Evolutionary conservation across 1,140 invertebrate species (phyloP).

Genomic region (Drosophila bifasciata): DNA sequence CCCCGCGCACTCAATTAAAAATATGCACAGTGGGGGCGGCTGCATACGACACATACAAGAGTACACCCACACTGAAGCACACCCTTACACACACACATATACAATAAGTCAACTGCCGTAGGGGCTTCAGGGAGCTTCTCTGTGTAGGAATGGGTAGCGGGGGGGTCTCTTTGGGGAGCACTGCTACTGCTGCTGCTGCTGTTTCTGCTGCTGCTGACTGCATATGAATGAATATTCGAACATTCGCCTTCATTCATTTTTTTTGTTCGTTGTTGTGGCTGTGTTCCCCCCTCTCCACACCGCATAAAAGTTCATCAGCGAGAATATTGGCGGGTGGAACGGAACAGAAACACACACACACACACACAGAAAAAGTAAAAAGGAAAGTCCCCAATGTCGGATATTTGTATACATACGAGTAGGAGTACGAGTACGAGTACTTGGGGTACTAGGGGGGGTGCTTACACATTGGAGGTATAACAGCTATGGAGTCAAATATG

Average conservation of each 20-base stretch:
- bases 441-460: no score
- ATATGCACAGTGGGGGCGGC: conserved; percentile 70
- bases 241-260: conserved; percentile 42
- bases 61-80: conserved; percentile 1
- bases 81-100: conserved; percentile 25
- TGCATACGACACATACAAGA: conserved; percentile 57
- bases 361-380: conserved; percentile 37
- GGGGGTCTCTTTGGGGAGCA: conserved; percentile 19
- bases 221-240: conserved; percentile 81
- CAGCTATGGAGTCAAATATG: no score
- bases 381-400: conserved; percentile 59
- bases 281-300: conserved; percentile 34
- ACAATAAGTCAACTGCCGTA: conserved; percentile 64
- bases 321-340: conserved; percentile 63
- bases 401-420: conserved; percentile 24
- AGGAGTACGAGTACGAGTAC: neutral
- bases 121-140: conserved; percentile 40
- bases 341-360: no score
- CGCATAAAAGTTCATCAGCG: conserved; percentile 77
- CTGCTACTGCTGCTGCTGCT: conserved; percentile 46
- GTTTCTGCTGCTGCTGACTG: conserved; percentile 55
- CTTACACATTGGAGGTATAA: no score
- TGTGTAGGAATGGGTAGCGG: conserved; percentile 21
- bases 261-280: conserved; percentile 39
- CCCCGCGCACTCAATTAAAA: conserved; percentile 81